A percentile compares a stretch with the other conserved stretches of the same genome.
Conservation (phyloP, 1,140 invertebrate genomes). For the Drosophila sturtevanti region DNA sequence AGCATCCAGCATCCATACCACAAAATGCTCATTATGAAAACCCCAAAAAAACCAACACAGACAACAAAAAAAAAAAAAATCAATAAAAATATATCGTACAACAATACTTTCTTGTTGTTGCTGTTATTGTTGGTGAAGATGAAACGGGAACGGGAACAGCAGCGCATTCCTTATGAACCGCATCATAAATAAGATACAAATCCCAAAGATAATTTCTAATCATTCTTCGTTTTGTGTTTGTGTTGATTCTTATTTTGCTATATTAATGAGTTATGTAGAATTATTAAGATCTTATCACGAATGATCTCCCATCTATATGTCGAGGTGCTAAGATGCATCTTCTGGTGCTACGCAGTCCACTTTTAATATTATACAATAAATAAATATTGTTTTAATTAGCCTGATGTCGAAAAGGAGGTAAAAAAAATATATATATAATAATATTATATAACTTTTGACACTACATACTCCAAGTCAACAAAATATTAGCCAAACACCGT, state of each 20-base stretch:
- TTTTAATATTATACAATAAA: background rate
- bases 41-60: conserved; percentile 26
- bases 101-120: conserved; percentile 39
- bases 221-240: conserved; percentile 12
- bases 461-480: too few species aligned
- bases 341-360: conserved; percentile 6
- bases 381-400: background rate
- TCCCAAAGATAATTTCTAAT: conserved; percentile 39
- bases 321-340: conserved; percentile 16
- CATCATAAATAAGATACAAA: conserved; percentile 43
- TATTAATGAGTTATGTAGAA: conserved; percentile 70
- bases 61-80: conserved; percentile 31
- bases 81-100: conserved; percentile 73
- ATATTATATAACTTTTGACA: too few species aligned
- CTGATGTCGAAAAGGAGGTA: background rate
- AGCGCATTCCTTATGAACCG: conserved; percentile 49
- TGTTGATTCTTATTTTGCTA: conserved; percentile 28
- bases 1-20: conserved; percentile 9
- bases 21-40: conserved; percentile 64
- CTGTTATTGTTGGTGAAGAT: conserved; percentile 16
- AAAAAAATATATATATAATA: too few species aligned
- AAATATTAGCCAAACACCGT: too few species aligned
- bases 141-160: conserved; percentile 32
- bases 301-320: background rate
- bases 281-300: conserved; percentile 31